phyloP scores from a whole-genome alignment of 1,140 invertebrate genomes.

The Antheraea mylitta region DNA sequence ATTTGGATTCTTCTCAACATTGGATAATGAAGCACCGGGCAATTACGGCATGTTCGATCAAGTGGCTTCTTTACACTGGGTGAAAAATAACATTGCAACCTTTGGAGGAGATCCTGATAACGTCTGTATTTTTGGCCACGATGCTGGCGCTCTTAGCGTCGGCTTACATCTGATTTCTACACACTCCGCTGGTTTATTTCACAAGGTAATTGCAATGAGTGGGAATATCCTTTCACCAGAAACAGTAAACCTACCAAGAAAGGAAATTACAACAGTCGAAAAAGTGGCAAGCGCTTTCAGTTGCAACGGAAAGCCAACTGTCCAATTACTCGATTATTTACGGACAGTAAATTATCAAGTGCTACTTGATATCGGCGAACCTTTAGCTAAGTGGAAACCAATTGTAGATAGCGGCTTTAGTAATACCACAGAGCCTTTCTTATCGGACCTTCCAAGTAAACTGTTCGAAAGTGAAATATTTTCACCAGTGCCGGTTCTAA shows the following conservation, averaged over 20 bases:
- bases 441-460: constrained; percentile 82
- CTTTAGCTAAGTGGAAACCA: constrained; percentile 86
- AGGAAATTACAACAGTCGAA: constrained; percentile 78
- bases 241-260: constrained; percentile 77
- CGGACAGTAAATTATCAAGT: constrained; percentile 80
- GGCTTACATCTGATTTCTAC: constrained; percentile 79
- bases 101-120: constrained; percentile 93
- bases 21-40: constrained; percentile 90
- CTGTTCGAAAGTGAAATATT: constrained; percentile 80
- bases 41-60: constrained; percentile 96
- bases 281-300: constrained; percentile 82
- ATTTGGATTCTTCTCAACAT: constrained; percentile 94
- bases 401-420: constrained; percentile 85
- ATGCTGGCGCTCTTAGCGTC: constrained; percentile 87
- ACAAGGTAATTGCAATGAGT: constrained; percentile 82
- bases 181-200: constrained; percentile 67
- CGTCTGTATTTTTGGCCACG: constrained; percentile 94
- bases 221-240: constrained; percentile 83
- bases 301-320: constrained; percentile 82
- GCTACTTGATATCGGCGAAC: constrained; percentile 81
- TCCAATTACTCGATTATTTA: constrained; percentile 83
- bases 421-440: constrained; percentile 82
- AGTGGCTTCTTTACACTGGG: constrained; percentile 91
- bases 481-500: constrained; percentile 84
- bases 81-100: constrained; percentile 89